Evolutionary conservation across 1,140 invertebrate genomes (phyloP), one percentile per base, ranked within the genome.

Genomic region (Drosophila hydei): DNA sequence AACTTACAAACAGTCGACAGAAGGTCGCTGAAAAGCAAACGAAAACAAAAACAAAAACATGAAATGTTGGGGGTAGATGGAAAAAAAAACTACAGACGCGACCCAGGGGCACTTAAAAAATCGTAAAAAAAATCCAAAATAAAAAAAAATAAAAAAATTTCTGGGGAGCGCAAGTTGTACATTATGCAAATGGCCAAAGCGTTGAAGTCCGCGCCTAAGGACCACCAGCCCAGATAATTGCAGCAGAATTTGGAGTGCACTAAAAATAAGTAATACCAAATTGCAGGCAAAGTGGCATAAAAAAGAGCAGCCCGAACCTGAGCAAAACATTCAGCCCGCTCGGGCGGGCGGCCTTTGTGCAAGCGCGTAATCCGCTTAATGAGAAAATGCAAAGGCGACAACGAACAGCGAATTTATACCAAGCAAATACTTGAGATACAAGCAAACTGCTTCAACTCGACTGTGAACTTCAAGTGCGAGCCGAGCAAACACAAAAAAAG

Each of bases 301-400:
- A 68, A 27, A 9, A 30, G 25, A 27, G 18, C 23, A 21, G 38
- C 68, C 36, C 43, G 50, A 48, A 59, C 70, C 60, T 51, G 65
- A 40, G 60, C 23, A 45, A 67, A 79, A 79, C 69, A 81, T 87
- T 87, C 61, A 67, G 23, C 19, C 40, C 52, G 18, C 71, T 74
- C 30, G 51, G 70, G 60, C n/a, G 54, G 63, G 61, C 51, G 59
- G 71, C 40, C 59, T 78, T 75, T 78, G 61, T 84, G 77, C 52
- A 56, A 56, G 64, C 73, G 73, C 73, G 77, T 74, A 84, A 85
- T 87, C 77, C 77, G 73, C 81, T 87, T 87, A 85, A 87, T 85
- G 80, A 85, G 81, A 87, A 87, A 80, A 87, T 74, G 80, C 69
- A 80, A 77, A 77, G 77, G 80, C 80, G 80, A 87, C 77, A 87